These are phyloP conservation scores for Acrocephalus kingi DNA, from an alignment of 2,113 vertebrate genomes.

Conservation along the genomic window DNA sequence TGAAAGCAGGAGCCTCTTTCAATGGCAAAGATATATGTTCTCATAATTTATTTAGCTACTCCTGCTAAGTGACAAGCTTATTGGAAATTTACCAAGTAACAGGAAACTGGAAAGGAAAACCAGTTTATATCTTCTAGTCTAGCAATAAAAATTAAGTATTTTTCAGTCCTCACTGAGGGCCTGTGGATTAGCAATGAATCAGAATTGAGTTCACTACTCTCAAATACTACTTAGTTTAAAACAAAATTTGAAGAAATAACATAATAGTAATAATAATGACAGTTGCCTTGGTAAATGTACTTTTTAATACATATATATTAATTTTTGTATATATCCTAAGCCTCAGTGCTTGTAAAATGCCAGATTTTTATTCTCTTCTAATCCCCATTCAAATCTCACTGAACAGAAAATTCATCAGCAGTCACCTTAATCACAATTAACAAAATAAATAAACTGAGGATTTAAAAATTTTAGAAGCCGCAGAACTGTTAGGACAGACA, in stretches of 20 bases:
- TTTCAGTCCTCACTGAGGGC: neutral
- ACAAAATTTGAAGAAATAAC: neutral
- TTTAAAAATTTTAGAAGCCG: neutral
- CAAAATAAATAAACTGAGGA: neutral
- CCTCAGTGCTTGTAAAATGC: neutral
- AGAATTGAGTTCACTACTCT: neutral
- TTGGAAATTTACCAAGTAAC: neutral
- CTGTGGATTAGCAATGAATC: neutral
- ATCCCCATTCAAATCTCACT: neutral
- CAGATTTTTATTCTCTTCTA: neutral
- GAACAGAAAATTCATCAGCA: neutral
- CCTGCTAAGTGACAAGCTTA: neutral
- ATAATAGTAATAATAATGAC: neutral
- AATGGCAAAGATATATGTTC: neutral
- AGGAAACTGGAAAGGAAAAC: neutral
- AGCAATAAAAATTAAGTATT: neutral
- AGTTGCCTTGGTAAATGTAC: neutral
- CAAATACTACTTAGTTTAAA: neutral
- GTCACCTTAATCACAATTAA: neutral
- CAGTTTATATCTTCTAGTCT: neutral
- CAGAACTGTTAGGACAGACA: neutral
- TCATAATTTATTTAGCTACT: neutral
- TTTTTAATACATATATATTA: neutral
- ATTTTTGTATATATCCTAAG: neutral
- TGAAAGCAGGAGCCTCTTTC: neutral